Evolutionary conservation across 2,888 invertebrate genomes (phyloP).

Genomic region (Perithous albicinctus): DNA sequence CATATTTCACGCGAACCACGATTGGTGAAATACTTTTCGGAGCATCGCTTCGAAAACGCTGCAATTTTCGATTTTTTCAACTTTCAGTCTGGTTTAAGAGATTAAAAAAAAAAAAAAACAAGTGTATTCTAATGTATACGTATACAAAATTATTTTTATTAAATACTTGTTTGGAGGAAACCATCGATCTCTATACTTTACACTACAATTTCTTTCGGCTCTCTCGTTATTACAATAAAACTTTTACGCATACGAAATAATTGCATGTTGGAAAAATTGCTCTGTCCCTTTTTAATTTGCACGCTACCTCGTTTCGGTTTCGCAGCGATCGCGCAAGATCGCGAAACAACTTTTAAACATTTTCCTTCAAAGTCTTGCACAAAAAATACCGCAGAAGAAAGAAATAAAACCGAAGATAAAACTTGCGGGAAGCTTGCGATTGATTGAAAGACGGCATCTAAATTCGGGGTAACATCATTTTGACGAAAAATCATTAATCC

Average conservation of each 20-base stretch:
- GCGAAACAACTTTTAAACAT: background rate
- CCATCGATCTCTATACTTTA: constrained; percentile 72
- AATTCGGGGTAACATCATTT: too few relatives aligned
- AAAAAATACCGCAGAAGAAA: background rate
- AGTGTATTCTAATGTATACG: constrained; percentile 73
- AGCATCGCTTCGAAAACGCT: background rate
- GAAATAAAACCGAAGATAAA: constrained; percentile 46
- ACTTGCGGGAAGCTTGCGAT: constrained; percentile 47
- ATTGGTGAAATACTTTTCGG: background rate
- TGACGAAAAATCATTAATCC: too few relatives aligned
- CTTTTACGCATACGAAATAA: constrained; percentile 68
- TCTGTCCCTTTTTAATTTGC: constrained; percentile 61
- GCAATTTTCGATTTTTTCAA: too few relatives aligned
- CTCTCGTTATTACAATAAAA: constrained; percentile 79
- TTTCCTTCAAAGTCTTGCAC: constrained; percentile 13
- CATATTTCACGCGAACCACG: background rate
- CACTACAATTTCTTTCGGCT: constrained; percentile 70
- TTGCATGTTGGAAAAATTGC: constrained; percentile 61
- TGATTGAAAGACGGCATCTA: constrained; percentile 30
- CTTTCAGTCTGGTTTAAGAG: background rate
- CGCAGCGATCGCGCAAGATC: constrained; percentile 9
- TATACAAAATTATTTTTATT: constrained; percentile 77
- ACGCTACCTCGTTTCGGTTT: constrained; percentile 18
- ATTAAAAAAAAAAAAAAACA: constrained; percentile 67
- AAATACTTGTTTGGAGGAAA: constrained; percentile 73